A percentile compares a stretch with the other conserved stretches of the same genome.
Conservation (phyloP, 2,113 vertebrate species). For the Prolemur simus region DNA sequence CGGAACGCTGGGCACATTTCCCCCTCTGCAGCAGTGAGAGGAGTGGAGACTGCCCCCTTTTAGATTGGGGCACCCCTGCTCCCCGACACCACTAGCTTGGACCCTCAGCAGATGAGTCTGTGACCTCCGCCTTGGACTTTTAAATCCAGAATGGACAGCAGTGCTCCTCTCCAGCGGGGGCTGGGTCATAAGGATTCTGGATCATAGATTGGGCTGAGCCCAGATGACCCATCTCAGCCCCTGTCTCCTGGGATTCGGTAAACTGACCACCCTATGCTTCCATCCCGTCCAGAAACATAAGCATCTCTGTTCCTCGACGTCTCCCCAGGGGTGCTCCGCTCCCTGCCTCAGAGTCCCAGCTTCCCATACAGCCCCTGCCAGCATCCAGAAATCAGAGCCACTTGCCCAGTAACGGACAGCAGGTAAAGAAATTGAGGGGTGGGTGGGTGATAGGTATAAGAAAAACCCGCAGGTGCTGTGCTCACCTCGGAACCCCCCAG, state of each 20-base stretch:
- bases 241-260: background rate
- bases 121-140: background rate
- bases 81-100: background rate
- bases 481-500: conserved; percentile 67
- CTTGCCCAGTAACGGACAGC: background rate
- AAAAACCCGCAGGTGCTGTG: background rate
- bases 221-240: background rate
- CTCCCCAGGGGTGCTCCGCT: background rate
- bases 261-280: background rate
- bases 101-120: background rate
- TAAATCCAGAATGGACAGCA: background rate
- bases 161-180: background rate
- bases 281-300: background rate
- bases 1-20: background rate
- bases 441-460: background rate
- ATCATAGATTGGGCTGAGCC: background rate
- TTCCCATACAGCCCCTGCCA: background rate
- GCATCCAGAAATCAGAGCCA: background rate
- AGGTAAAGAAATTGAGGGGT: background rate
- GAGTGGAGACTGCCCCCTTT: background rate
- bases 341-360: background rate
- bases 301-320: background rate
- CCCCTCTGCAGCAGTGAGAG: background rate
- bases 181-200: background rate
- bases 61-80: background rate